Percentiles rank a stretch among this genome's conserved stretches.
Evolutionary conservation across 2,888 invertebrate species (phyloP).

Genomic region (Ectemnius continuus): DNA sequence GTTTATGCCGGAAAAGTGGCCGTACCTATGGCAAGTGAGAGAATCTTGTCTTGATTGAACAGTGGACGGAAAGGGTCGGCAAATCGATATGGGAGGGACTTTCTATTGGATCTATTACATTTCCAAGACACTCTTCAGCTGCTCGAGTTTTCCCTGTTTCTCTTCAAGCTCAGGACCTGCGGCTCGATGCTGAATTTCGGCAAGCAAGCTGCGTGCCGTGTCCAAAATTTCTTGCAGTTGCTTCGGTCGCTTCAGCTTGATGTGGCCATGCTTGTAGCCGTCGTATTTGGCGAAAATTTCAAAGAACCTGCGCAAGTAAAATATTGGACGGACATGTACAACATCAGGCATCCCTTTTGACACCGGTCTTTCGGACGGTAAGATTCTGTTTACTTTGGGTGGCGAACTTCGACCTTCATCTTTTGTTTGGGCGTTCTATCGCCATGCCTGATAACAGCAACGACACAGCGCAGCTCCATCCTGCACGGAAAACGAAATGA

Average conservation of each 20-base stretch:
- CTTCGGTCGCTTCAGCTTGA: conserved; percentile 97
- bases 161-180: conserved; percentile 97
- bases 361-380: no score
- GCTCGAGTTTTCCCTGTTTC: conserved; percentile 97
- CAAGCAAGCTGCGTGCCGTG: conserved; percentile 93
- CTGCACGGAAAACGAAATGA: conserved; percentile 67
- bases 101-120: conserved; percentile 83
- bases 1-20: conserved; percentile 99
- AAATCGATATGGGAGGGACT: not conserved
- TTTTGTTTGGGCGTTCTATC: conserved; percentile 99
- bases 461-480: conserved; percentile 95
- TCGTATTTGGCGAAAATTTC: conserved; percentile 99
- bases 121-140: conserved; percentile 98
- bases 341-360: no score
- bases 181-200: conserved; percentile 92
- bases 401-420: conserved; percentile 99
- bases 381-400: conserved; percentile 85
- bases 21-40: conserved; percentile 85
- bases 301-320: conserved; percentile 87
- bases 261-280: conserved; percentile 96
- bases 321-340: not conserved
- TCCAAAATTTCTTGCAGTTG: conserved; percentile 98
- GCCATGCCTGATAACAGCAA: conserved; percentile 98
- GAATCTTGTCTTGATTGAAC: not conserved
- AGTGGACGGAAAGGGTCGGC: not conserved